Evolutionary conservation across 2,113 vertebrate genomes (phyloP).

Genomic region (Dasyprocta punctata): DNA sequence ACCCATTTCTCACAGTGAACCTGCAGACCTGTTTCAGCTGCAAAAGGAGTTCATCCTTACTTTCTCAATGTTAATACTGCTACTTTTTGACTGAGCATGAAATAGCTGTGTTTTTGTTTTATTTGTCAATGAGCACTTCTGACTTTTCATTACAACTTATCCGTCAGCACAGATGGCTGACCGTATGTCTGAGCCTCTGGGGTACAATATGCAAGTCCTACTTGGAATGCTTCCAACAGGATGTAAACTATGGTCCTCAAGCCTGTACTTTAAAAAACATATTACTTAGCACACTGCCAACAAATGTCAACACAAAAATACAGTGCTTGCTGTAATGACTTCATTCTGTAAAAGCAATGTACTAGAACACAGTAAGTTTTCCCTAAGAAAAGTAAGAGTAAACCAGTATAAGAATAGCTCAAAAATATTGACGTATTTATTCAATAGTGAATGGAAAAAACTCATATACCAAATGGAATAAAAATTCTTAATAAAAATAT

Average conservation of each 20-base stretch:
- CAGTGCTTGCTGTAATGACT: conserved; percentile 67
- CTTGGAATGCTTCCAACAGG: conserved; percentile 84
- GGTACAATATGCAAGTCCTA: conserved; percentile 76
- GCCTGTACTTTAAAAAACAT: conserved; percentile 81
- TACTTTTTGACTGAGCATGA: conserved; percentile 64
- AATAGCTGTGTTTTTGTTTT: conserved; percentile 59
- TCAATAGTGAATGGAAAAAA: conserved; percentile 73
- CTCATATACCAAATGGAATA: conserved; percentile 52
- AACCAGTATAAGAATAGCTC: conserved; percentile 20
- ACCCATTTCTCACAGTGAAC: conserved; percentile 72
- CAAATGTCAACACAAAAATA: conserved; percentile 85
- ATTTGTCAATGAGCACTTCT: conserved; percentile 64
- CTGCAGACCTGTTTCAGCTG: conserved; percentile 57
- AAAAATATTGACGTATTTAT: conserved; percentile 80
- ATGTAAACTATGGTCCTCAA: conserved; percentile 81
- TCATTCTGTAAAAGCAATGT: conserved; percentile 66
- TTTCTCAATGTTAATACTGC: conserved; percentile 63
- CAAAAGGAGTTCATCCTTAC: conserved; percentile 48
- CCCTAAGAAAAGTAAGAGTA: neutral
- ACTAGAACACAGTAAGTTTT: neutral
- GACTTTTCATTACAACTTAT: conserved; percentile 77
- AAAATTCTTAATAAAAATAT: conserved; percentile 62
- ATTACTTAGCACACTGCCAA: conserved; percentile 84
- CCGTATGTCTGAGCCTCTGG: conserved; percentile 76
- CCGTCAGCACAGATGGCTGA: conserved; percentile 82